phyloP scores from a whole-genome alignment of 2,888 invertebrate species.

The Leucozona laternaria region DNA sequence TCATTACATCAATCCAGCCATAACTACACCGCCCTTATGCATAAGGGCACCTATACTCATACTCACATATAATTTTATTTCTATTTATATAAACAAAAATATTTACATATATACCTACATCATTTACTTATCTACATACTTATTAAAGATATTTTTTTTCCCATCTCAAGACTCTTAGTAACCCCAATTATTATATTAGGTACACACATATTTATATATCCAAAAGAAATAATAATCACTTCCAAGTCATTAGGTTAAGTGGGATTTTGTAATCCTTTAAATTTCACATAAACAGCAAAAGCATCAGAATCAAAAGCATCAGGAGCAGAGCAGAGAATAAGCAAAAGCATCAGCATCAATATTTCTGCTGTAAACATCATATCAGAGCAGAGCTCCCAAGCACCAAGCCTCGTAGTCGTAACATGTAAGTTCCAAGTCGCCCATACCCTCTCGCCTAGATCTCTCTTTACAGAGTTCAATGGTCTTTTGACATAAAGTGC shows the following conservation, averaged over 20 bases:
- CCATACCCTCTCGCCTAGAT: background rate
- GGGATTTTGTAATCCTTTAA: conserved; percentile 60
- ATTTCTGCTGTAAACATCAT: conserved; percentile 24
- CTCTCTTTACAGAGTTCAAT: conserved; percentile 80
- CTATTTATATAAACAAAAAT: background rate
- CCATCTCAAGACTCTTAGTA: conserved; percentile 21
- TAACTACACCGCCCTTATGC: background rate
- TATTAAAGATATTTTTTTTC: background rate
- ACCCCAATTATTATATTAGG: conserved; percentile 22
- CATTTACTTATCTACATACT: too few relatives aligned
- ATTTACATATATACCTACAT: background rate
- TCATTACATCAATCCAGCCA: conserved; percentile 12
- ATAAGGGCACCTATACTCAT: background rate
- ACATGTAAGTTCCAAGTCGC: background rate
- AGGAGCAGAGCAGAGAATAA: background rate
- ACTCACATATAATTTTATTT: background rate
- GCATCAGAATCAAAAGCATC: background rate
- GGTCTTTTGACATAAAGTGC: conserved; percentile 83
- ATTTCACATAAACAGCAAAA: conserved; percentile 45
- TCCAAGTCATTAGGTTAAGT: conserved; percentile 70
- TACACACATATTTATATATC: background rate
- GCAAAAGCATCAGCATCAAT: conserved; percentile 14
- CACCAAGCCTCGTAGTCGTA: conserved; percentile 14
- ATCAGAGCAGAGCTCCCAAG: background rate
- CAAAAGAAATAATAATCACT: conserved; percentile 44